phyloP scores from a whole-genome alignment of 2,113 vertebrate genomes.

The Paedocypris sp. region DNA sequence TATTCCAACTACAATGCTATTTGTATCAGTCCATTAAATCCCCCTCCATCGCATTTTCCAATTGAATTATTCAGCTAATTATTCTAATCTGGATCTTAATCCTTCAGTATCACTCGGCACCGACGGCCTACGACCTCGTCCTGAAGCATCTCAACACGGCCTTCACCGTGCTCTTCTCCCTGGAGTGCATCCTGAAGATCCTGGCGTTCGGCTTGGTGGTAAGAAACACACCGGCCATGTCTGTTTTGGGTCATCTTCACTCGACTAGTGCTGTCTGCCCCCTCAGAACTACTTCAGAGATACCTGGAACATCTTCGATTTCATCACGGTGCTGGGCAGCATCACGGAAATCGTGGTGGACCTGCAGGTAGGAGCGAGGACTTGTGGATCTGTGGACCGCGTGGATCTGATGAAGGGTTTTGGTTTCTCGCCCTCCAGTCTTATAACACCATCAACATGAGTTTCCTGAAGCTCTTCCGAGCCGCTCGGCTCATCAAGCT shows the following conservation, averaged over 20 bases:
- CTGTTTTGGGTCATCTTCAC: no score
- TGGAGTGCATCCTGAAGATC: constrained; percentile 95
- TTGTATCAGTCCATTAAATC: no score
- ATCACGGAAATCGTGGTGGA: constrained; percentile 90
- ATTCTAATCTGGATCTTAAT: not conserved
- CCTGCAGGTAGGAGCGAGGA: constrained; percentile 63
- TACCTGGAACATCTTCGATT: constrained; percentile 99
- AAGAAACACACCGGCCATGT: no score
- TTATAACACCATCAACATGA: constrained; percentile 95
- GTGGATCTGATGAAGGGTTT: not conserved
- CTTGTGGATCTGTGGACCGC: constrained; percentile 13
- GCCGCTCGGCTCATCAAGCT: constrained; percentile 93
- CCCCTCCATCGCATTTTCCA: no score
- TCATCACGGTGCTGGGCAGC: constrained; percentile 95
- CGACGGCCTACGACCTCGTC: constrained; percentile 81
- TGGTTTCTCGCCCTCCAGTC: constrained; percentile 44
- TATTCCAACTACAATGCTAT: no score
- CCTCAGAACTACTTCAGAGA: constrained; percentile 95
- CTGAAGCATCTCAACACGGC: constrained; percentile 92
- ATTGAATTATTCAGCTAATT: not conserved
- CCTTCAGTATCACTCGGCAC: constrained; percentile 85
- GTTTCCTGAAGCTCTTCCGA: constrained; percentile 94
- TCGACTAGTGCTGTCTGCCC: no score
- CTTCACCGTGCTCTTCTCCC: constrained; percentile 93
- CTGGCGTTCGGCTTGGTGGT: constrained; percentile 92